Percentiles rank a stretch among this genome's conserved stretches.
phyloP scores from a whole-genome alignment of 2,797 vertebrate species.

The Acipenser oxyrinchus region DNA sequence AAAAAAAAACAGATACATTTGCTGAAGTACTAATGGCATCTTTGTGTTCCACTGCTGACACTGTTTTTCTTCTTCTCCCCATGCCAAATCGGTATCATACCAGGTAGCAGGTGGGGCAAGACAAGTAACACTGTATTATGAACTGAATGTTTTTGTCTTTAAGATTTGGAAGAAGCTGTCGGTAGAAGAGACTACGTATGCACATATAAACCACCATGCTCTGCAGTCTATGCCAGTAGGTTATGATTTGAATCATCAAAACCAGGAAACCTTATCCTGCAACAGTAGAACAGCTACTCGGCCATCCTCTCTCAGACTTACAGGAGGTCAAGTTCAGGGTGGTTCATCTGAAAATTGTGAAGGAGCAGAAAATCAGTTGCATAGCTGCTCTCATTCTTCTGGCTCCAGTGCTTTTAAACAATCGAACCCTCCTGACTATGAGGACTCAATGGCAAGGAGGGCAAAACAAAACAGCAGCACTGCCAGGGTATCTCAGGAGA shows the following conservation, averaged over 20 bases:
- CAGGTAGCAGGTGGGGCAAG: too few relatives aligned
- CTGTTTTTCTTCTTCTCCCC: too few relatives aligned
- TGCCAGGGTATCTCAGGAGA: not conserved
- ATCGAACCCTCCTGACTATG: not conserved
- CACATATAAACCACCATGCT: constrained; percentile 1
- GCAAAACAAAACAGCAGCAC: not conserved
- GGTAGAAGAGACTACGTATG: constrained; percentile 14
- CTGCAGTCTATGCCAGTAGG: not conserved
- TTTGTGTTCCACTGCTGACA: too few relatives aligned
- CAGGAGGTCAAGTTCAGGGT: not conserved
- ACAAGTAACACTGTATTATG: not conserved
- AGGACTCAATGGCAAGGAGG: not conserved
- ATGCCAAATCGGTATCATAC: too few relatives aligned
- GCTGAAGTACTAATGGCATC: too few relatives aligned
- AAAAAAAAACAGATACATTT: too few relatives aligned
- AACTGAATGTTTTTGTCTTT: constrained; percentile 2
- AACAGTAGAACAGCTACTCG: not conserved
- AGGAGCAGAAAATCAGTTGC: not conserved
- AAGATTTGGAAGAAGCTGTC: constrained; percentile 15
- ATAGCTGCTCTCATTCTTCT: not conserved
- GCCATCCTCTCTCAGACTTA: not conserved
- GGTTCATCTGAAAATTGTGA: not conserved
- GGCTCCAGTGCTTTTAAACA: not conserved
- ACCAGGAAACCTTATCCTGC: not conserved
- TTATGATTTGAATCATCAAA: not conserved